Percentiles rank a stretch among this genome's conserved stretches.
Conservation (phyloP, 2,113 vertebrate species). For the Urocynchramus pylzowi region DNA sequence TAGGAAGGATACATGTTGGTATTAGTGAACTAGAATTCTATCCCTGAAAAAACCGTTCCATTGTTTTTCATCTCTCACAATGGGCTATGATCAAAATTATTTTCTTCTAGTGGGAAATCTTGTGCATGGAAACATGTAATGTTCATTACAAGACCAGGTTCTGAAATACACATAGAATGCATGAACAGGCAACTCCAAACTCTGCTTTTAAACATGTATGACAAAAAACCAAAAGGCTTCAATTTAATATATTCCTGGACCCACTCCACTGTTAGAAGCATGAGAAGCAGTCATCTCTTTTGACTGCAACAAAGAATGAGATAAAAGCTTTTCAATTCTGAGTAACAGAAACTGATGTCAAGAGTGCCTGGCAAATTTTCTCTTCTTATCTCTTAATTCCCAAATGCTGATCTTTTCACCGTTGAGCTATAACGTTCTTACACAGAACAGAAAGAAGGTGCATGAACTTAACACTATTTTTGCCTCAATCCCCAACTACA, state of each 20-base stretch:
- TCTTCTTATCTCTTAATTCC: neutral
- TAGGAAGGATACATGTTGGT: neutral
- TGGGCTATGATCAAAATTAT: neutral
- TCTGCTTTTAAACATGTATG: neutral
- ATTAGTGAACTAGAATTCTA: neutral
- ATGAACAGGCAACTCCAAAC: neutral
- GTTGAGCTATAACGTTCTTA: neutral
- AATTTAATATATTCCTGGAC: neutral
- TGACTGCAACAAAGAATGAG: neutral
- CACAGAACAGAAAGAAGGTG: neutral
- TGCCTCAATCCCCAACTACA: neutral
- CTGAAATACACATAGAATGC: neutral
- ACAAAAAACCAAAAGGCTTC: neutral
- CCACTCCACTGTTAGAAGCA: neutral
- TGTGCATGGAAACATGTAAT: neutral
- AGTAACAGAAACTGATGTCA: neutral
- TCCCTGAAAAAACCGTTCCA: neutral
- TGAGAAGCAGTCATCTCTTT: neutral
- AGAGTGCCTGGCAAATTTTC: neutral
- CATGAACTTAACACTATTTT: neutral
- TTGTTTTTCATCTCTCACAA: neutral
- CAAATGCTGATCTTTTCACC: neutral
- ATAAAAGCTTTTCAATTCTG: neutral
- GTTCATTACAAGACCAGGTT: neutral
- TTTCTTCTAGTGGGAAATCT: neutral